Evolutionary conservation across 2,113 vertebrate genomes (phyloP).

Genomic region (Rhinogobius similis): DNA sequence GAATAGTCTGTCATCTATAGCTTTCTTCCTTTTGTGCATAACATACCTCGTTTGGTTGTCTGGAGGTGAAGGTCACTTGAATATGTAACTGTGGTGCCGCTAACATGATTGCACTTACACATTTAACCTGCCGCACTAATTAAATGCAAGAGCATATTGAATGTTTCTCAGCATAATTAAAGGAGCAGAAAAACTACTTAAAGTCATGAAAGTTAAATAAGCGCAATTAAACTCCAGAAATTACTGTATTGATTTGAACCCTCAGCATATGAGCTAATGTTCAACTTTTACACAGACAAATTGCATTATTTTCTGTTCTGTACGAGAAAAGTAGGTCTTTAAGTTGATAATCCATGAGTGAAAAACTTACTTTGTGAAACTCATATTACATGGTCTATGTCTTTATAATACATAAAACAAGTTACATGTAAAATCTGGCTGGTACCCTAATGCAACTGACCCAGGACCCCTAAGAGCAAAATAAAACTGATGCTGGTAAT

Average conservation of each 20-base stretch:
- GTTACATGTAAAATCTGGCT: too few relatives aligned
- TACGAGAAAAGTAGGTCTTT: neutral
- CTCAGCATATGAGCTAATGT: conserved; percentile 27
- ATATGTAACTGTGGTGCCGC: conserved; percentile 49
- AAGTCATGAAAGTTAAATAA: conserved; percentile 65
- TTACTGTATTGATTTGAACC: conserved; percentile 62
- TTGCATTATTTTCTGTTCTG: conserved; percentile 1
- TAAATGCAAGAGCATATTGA: conserved; percentile 60
- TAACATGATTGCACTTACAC: conserved; percentile 28
- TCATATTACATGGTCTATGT: neutral
- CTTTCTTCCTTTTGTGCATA: too few relatives aligned
- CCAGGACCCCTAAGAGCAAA: too few relatives aligned
- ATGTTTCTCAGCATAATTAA: conserved; percentile 64
- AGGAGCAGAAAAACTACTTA: conserved; percentile 48
- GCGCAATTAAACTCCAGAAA: conserved; percentile 60
- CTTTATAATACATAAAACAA: too few relatives aligned
- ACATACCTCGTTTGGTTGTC: conserved; percentile 3
- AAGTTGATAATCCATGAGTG: neutral
- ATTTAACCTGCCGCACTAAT: conserved; percentile 56
- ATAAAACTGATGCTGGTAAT: too few relatives aligned
- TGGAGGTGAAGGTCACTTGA: conserved; percentile 27
- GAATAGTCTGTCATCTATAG: too few relatives aligned
- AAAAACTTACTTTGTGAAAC: neutral
- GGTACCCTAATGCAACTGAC: too few relatives aligned
- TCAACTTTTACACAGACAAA: conserved; percentile 14